Base-by-base conservation (phyloP, 2,113 vertebrate genomes). In the Cisticola juncidis region DNA sequence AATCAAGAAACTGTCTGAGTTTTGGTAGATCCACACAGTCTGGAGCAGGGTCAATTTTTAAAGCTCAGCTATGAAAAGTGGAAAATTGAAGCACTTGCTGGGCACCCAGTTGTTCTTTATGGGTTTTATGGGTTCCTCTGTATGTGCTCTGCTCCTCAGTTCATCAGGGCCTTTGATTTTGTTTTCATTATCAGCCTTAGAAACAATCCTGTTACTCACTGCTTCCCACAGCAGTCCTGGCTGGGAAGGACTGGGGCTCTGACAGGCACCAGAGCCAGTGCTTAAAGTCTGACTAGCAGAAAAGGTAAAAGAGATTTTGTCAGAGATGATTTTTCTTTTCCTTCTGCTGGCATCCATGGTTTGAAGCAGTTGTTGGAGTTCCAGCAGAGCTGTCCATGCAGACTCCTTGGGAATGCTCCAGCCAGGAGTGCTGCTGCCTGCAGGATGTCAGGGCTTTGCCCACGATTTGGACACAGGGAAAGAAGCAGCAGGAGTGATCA, bases 41-140 rank as follows among this genome's bases (percentile, higher is more conserved):
- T 65, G 16, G 7, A 26, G 60, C 28, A n/a, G 20, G 31, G 25
- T 57, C 20, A 29, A 15, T 48, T 90, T 90, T 73, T 71, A 42
- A 60, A 76, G n/a, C 31, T 79, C 23, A 65, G 13, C 61, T 93
- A 40, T 64, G 48, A n/a, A 44, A 87, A 65, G 33, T 24, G 22
- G 44, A 64, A 69, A 76, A 76, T 33, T 18, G 68, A 71, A 85
- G 56, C 38, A 26, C 38, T 66, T 83, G 19, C 24, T 90, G 85
- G 31, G 26, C 11, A 73, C 29, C 13, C 24, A 68, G 0, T 28
- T 9, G 3, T 28, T 70, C 12, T 11, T 24, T n/a, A n/a, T n/a
- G n/a, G n/a, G n/a, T n/a, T 86, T 48, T 54, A 12, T 4, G 11
- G 31, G 12, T 3, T 78, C 20, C 23, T 71, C 29, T 68, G 22